Conservation (phyloP, 2,888 invertebrate genomes). For the Tortrix viridana region DNA sequence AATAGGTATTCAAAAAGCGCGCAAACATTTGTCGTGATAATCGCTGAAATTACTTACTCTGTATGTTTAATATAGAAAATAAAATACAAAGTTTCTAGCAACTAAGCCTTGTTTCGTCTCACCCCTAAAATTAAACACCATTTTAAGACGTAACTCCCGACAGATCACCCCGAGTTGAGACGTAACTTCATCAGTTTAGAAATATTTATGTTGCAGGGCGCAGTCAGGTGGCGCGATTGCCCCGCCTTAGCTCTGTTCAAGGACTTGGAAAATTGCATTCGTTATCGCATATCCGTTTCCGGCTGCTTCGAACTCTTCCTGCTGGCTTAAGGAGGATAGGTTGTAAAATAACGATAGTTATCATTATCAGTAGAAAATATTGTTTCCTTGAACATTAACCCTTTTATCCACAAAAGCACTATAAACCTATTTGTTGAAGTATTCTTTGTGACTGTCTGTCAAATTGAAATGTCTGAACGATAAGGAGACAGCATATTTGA, state of each 20-base stretch:
- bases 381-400: too few species aligned
- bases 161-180: not conserved
- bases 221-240: constrained; percentile 59
- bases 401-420: too few species aligned
- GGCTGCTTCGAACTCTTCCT: constrained; percentile 52
- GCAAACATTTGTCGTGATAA: too few species aligned
- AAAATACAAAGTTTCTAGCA: too few species aligned
- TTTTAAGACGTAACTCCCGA: constrained; percentile 5
- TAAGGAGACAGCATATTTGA: too few species aligned
- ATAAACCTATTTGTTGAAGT: too few species aligned
- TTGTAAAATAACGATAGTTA: constrained; percentile 22
- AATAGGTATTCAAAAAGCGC: too few species aligned
- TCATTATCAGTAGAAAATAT: not conserved
- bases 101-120: too few species aligned
- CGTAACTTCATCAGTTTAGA: constrained; percentile 13
- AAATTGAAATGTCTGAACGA: too few species aligned
- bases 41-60: too few species aligned
- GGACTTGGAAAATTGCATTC: constrained; percentile 83
- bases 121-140: not conserved
- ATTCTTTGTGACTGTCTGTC: too few species aligned
- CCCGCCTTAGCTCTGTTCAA: constrained; percentile 78
- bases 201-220: constrained; percentile 49
- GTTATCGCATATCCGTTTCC: constrained; percentile 79
- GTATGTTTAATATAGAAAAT: too few species aligned
- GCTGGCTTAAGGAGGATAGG: constrained; percentile 21